phyloP scores from a whole-genome alignment of 2,888 invertebrate genomes.

The Belgica antarctica region DNA sequence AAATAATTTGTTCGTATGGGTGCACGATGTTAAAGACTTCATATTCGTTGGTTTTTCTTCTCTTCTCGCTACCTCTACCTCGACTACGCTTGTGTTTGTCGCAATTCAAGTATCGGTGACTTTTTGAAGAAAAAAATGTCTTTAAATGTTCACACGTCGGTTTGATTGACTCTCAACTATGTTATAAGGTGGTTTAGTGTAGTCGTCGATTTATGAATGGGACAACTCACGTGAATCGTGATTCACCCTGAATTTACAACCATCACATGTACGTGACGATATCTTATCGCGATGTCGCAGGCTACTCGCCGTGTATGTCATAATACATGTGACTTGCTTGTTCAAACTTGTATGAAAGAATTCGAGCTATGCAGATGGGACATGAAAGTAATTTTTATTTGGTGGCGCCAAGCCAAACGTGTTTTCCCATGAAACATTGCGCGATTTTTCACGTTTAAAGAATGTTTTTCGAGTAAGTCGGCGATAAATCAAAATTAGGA shows the following conservation, averaged over 20 bases:
- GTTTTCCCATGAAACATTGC: constrained; percentile 5
- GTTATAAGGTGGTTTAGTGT: not conserved
- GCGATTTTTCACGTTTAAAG: constrained; percentile 7
- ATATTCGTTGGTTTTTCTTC: not conserved
- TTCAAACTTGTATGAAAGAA: not conserved
- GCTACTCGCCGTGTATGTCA: no score
- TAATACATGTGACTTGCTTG: no score
- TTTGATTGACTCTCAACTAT: no score
- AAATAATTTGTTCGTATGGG: no score
- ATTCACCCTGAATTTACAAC: not conserved
- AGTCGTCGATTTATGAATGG: not conserved
- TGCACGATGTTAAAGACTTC: no score
- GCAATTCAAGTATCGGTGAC: no score
- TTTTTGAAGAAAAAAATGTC: no score
- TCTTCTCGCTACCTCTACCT: not conserved
- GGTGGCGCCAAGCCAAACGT: not conserved
- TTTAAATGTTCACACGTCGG: no score
- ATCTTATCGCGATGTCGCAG: not conserved
- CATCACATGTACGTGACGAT: not conserved
- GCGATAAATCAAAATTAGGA: not conserved
- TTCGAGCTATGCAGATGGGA: not conserved
- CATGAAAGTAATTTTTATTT: constrained; percentile 3
- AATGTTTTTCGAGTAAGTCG: not conserved
- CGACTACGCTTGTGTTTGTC: no score
- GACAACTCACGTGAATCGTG: not conserved